Evolutionary conservation across 2,113 vertebrate species (phyloP).

Genomic region (Cichladusa arquata): DNA sequence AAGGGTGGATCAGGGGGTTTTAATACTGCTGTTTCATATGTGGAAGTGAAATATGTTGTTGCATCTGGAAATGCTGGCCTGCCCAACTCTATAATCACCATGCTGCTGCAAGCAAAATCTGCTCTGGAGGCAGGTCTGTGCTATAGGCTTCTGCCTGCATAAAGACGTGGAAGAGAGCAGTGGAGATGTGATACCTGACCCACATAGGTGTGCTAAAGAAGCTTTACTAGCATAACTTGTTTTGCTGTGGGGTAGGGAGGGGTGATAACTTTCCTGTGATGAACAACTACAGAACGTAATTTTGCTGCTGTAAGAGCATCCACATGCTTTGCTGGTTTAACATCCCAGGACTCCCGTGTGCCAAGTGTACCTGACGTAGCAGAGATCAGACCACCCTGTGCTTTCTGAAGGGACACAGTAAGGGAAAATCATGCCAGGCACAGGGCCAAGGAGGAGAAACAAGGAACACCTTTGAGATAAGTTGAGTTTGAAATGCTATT

Average conservation of each 20-base stretch:
- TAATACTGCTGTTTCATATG: conserved; percentile 39
- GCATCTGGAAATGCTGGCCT: conserved; percentile 57
- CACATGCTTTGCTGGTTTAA: neutral
- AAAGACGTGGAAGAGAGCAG: neutral
- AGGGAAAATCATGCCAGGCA: neutral
- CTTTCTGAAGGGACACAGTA: neutral
- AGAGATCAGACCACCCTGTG: neutral
- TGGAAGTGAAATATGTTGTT: conserved; percentile 51
- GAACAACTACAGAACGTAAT: neutral
- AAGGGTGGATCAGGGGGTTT: conserved; percentile 35
- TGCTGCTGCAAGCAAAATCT: conserved; percentile 9
- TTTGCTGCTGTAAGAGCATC: conserved; percentile 22
- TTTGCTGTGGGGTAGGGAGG: conserved; percentile 32
- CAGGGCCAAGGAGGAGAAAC: neutral
- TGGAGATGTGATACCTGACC: conserved; percentile 61
- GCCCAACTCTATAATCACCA: conserved; percentile 39
- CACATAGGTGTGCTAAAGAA: conserved; percentile 41
- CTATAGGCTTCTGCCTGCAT: conserved; percentile 42
- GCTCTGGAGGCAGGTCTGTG: neutral
- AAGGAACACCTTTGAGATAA: neutral
- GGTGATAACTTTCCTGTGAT: conserved; percentile 38
- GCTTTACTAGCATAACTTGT: conserved; percentile 54
- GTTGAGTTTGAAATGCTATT: neutral
- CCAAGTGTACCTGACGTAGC: neutral
- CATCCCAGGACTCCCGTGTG: neutral